A percentile compares a stretch with the other conserved stretches of the same genome.
phyloP scores from a whole-genome alignment of 23 tunicate species.

The Styela plicata region DNA sequence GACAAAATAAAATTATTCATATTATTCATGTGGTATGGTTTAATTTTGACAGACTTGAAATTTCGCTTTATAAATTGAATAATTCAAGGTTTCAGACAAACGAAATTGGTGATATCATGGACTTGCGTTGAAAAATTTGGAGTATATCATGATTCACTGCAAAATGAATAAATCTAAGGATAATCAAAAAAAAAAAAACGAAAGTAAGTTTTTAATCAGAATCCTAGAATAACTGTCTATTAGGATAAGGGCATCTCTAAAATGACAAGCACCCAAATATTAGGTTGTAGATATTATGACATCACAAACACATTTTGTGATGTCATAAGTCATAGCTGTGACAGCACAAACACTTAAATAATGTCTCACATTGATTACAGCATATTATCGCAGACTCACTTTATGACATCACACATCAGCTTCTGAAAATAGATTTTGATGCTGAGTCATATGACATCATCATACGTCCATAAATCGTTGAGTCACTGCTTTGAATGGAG shows the following conservation, averaged over 20 bases:
- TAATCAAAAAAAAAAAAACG: too few species aligned
- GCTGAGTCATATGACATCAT: slow-evolving; percentile 15
- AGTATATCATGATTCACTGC: neutral
- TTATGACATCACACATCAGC: neutral
- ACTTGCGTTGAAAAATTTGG: neutral
- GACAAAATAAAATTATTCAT: neutral
- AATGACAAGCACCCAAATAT: neutral
- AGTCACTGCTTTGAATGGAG: slow-evolving; percentile 91
- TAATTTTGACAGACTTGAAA: too few species aligned
- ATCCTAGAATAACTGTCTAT: too few species aligned
- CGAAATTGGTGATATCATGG: too few species aligned
- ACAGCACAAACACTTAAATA: neutral
- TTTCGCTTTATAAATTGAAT: too few species aligned
- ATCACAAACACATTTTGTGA: neutral
- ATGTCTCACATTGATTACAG: neutral
- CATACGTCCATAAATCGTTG: slow-evolving; percentile 93
- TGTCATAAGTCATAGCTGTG: neutral
- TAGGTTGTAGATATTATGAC: neutral
- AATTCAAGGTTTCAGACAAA: too few species aligned
- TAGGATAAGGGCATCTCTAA: too few species aligned
- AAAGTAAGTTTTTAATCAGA: too few species aligned
- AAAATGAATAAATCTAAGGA: neutral
- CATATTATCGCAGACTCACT: too few species aligned
- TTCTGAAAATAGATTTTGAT: neutral
- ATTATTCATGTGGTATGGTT: too few species aligned